phyloP scores from a whole-genome alignment of 1,140 invertebrate genomes.

The Subanguina moxae region DNA sequence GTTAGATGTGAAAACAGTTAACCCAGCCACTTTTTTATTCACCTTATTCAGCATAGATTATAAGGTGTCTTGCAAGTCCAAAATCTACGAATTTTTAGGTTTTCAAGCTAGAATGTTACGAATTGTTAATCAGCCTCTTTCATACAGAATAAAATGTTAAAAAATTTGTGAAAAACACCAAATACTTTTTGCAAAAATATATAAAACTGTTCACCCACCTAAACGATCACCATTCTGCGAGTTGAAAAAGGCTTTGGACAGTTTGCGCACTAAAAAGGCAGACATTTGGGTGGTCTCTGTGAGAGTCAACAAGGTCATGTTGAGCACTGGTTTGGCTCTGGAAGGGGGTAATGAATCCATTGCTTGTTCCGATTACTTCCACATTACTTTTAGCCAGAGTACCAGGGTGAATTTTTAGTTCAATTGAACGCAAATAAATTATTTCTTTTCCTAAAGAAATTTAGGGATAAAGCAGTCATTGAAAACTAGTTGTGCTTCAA shows the following conservation, averaged over 20 bases:
- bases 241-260: conserved; percentile 58
- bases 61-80: too few species aligned
- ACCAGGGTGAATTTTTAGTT: conserved; percentile 3
- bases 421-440: background rate
- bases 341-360: background rate
- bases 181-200: background rate
- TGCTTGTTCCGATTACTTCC: background rate
- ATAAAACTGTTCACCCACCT: conserved; percentile 40
- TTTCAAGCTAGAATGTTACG: too few species aligned
- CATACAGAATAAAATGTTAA: too few species aligned
- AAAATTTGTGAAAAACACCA: too few species aligned
- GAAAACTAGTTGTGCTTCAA: too few species aligned
- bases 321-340: background rate
- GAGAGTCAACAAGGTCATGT: conserved; percentile 21
- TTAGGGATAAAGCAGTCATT: too few species aligned
- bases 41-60: too few species aligned
- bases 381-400: background rate
- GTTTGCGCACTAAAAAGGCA: conserved; percentile 57
- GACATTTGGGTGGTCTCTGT: conserved; percentile 40
- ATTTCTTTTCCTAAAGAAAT: too few species aligned
- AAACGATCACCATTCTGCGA: conserved; percentile 47
- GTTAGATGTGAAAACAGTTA: too few species aligned
- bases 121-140: background rate
- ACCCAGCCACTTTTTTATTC: too few species aligned
- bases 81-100: too few species aligned